These are phyloP conservation scores for Fopius arisanus DNA, from an alignment of 1,140 invertebrate species.

Conservation along the genomic window DNA sequence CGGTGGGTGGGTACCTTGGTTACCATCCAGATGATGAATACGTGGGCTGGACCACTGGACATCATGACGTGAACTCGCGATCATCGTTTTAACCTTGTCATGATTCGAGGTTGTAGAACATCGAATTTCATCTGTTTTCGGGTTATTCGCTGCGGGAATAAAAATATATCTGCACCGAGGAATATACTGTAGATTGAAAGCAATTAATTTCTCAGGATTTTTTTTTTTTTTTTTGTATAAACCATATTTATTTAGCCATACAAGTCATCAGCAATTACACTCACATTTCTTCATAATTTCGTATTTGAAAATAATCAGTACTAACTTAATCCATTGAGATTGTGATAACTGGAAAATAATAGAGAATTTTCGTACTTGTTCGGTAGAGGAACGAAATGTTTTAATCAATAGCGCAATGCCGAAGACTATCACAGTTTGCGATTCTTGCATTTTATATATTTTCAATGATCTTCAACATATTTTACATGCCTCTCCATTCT, in stretches of 20 bases:
- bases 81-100: neutral
- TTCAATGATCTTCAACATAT: neutral
- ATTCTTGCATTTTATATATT: slow-evolving; percentile 36
- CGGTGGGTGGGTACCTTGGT: slow-evolving; percentile 35
- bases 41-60: slow-evolving; percentile 7
- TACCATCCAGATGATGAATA: slow-evolving; percentile 36
- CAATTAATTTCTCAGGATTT: too few species aligned
- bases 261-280: slow-evolving; percentile 44
- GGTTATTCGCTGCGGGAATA: too few species aligned
- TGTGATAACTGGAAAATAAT: neutral
- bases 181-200: too few species aligned
- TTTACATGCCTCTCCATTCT: neutral
- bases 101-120: neutral
- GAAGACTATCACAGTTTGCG: slow-evolving; percentile 52
- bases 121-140: neutral
- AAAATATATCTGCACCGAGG: too few species aligned
- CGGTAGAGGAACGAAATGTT: too few species aligned
- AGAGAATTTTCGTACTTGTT: neutral
- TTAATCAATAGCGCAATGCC: slow-evolving; percentile 35
- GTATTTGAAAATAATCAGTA: slow-evolving; percentile 29
- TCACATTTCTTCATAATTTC: slow-evolving; percentile 22
- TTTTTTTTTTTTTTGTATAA: slow-evolving; percentile 40
- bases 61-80: slow-evolving; percentile 40
- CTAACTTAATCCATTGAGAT: slow-evolving; percentile 29
- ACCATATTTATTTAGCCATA: slow-evolving; percentile 49